Evolutionary conservation across 2,797 vertebrate genomes (phyloP), one percentile per base, ranked within the genome.

Genomic region (Etheostoma nigrum): DNA sequence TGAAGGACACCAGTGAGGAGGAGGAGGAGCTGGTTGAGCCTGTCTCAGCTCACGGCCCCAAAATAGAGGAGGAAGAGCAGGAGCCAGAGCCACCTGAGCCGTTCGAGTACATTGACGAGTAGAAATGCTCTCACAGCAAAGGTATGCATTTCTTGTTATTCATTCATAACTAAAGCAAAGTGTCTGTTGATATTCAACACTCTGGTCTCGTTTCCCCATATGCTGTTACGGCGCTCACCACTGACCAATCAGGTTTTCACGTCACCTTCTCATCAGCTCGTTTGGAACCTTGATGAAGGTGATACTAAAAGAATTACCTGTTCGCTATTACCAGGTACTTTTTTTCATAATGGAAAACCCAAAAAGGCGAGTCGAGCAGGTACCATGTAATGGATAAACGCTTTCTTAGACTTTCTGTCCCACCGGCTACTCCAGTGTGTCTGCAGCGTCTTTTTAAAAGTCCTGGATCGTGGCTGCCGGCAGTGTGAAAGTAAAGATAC

Each of bases 81-180:
- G 98, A 99, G 85, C 98, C 97, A 0, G 98, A 99, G 83, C 96
- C 98, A 1, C 98, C 98, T 0, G 98, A 99, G 89, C 97, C 98
- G 9, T 99, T 99, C 4, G 98, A 99, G 88, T 99, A 99, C 92
- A 97, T 97, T 13, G 98, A 99, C 45, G 98, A 99, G 88, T 99
- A 91, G 78, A 80, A n/a, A 14, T 5, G 16, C 47, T 76, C 49
- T 66, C 52, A 23, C 57, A 48, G 40, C 30, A 40, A 68, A 72
- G 81, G 90, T 90, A 60, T 5, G 76, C 36, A 3, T 1, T 63
- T 60, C 58, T 45, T 65, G 61, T 60, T 71, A 23, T 21, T 40
- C 65, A 61, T 61, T 84, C 69, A 62, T 16, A 55, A 45, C 62
- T 33, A 1, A 19, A 57, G 21, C 59, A 33, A 23, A 11, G 47